Conservation (phyloP, 1,140 invertebrate genomes). For the Tachypleus tridentatus region DNA sequence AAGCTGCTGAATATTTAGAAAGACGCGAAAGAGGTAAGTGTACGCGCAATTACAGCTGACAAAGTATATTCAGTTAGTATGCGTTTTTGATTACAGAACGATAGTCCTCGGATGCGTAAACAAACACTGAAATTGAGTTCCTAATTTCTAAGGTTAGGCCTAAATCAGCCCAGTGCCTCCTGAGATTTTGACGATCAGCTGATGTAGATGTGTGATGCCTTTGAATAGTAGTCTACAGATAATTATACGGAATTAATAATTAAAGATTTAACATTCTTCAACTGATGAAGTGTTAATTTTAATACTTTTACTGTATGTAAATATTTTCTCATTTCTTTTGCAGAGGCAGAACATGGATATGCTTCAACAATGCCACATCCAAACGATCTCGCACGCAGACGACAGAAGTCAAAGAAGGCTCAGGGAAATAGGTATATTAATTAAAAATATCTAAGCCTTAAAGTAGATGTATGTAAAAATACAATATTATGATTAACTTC, state of each 20-base stretch:
- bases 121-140: background rate
- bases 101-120: background rate
- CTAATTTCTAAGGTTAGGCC: background rate
- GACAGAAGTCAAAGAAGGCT: constrained; percentile 69
- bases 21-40: constrained; percentile 39
- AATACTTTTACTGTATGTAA: constrained; percentile 30
- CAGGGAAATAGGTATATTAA: constrained; percentile 67
- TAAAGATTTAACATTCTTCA: background rate
- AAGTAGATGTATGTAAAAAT: too few relatives aligned
- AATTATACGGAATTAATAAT: too few relatives aligned
- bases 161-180: constrained; percentile 13
- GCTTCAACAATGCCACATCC: constrained; percentile 60
- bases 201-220: constrained; percentile 35
- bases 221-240: too few relatives aligned
- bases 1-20: constrained; percentile 71
- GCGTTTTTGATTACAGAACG: background rate
- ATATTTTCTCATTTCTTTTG: constrained; percentile 25
- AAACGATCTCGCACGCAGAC: constrained; percentile 43
- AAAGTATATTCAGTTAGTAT: background rate
- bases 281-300: constrained; percentile 5
- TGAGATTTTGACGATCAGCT: constrained; percentile 43
- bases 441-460: too few relatives aligned
- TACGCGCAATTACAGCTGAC: background rate
- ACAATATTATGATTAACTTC: too few relatives aligned
- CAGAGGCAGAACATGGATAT: constrained; percentile 84